Percentiles rank a stretch among this genome's conserved stretches.
Evolutionary conservation across 2,888 invertebrate genomes (phyloP).

Genomic region (Slavum lentiscoides): DNA sequence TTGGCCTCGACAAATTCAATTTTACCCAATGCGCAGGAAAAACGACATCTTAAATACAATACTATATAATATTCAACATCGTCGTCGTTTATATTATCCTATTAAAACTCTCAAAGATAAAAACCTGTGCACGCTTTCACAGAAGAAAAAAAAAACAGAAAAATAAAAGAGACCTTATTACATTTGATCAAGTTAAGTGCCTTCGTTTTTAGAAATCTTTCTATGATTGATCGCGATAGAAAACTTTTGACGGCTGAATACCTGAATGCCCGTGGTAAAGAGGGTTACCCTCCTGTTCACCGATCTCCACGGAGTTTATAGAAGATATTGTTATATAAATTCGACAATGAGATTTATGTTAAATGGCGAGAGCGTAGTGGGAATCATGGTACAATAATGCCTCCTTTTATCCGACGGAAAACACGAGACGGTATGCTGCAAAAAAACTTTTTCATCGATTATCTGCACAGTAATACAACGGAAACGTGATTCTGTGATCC

Average conservation of each 20-base stretch:
- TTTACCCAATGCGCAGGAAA: background rate
- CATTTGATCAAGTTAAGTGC: constrained; percentile 38
- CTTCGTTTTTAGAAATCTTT: constrained; percentile 37
- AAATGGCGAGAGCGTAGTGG: constrained; percentile 20
- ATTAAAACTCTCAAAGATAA: background rate
- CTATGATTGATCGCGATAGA: constrained; percentile 43
- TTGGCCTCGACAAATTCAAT: background rate
- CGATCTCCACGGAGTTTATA: background rate
- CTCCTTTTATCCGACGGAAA: background rate
- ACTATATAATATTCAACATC: background rate
- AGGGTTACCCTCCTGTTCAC: background rate
- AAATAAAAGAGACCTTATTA: background rate
- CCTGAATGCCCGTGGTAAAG: background rate
- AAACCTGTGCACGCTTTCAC: background rate
- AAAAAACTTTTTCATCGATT: constrained; percentile 34
- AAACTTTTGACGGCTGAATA: constrained; percentile 45
- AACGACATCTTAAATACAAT: background rate
- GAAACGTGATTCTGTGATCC: constrained; percentile 8
- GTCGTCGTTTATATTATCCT: background rate
- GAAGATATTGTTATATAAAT: constrained; percentile 44
- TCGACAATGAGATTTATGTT: constrained; percentile 44
- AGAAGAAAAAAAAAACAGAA: background rate
- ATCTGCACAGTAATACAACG: background rate
- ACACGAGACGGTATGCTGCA: background rate
- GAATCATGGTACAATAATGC: constrained; percentile 7